Evolutionary conservation across 92 coral and sea anemone genomes (phyloP), one percentile per base, ranked within the genome.

Genomic region (Montipora capitata): DNA sequence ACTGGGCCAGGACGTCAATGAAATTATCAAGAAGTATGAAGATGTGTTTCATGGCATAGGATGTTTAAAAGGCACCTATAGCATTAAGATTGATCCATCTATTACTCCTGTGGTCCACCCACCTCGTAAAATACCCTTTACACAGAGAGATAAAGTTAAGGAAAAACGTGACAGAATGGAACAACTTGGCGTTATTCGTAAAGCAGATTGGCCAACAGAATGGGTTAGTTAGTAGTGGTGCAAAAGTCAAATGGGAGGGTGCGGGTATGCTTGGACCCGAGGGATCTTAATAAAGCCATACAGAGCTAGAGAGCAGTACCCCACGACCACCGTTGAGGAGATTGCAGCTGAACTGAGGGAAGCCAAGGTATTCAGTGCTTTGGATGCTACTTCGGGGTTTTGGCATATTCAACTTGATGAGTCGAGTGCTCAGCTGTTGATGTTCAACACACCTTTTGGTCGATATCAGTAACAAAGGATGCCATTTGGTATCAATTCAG

Each of bases 251-350:
- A 8, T 45, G 51, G 51, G 51, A 45, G 9, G 9, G 51, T 45
- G 51, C 51, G 51, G 9, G 35, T 27, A 27, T 27, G 0, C 35
- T 27, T 27, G 35, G 35, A 27, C 1, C 51, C 51, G 51, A 45
- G 51, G 9, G 51, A 45, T 45, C 51, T 0, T 0, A 45, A 45
- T 45, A 45, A 45, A 45, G 51, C 6, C 6, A 45, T 45, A 8
- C 51, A 45, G 51, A 45, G n/a, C n/a, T n/a, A n/a, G 51, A 45
- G 51, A 45, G 51, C 51, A 45, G 7, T 4, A 45, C 59, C 89
- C 89, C 35, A 85, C 64, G 89, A 65, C 64, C 14, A 64, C 89
- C 13, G 48, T 44, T 7, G 83, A 85, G 45, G 83, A 85, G 76
- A 63, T 85, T 10, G 76, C 66, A 68, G 80, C 65, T 57, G 89